phyloP scores from a whole-genome alignment of 2,113 vertebrate species.

The Eudyptes chrysolophus region DNA sequence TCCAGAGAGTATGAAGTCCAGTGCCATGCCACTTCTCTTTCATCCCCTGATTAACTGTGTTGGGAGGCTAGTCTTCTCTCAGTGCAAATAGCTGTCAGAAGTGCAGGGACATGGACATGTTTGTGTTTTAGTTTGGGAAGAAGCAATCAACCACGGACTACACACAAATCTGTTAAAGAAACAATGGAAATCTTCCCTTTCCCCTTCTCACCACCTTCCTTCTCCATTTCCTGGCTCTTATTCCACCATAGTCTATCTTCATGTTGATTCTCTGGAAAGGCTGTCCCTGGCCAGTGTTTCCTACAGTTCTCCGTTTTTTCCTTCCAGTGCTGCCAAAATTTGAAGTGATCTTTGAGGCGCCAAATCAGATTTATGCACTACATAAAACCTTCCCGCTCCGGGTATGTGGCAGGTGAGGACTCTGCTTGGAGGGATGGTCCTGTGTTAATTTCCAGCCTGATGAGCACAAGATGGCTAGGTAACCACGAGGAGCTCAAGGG shows the following conservation, averaged over 20 bases:
- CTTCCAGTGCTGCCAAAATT: slow-evolving; percentile 56
- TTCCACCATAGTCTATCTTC: neutral
- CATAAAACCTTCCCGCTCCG: neutral
- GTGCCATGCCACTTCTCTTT: neutral
- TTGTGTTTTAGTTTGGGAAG: neutral
- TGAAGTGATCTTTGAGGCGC: slow-evolving; percentile 20
- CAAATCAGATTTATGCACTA: slow-evolving; percentile 7
- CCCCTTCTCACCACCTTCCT: neutral
- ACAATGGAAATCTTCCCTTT: neutral
- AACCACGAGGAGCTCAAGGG: neutral
- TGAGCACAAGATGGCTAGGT: neutral
- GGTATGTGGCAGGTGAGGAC: slow-evolving; percentile 61
- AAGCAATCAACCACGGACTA: neutral
- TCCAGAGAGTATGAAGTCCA: neutral
- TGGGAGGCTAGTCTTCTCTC: neutral
- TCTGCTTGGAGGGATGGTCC: neutral
- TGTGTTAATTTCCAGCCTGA: neutral
- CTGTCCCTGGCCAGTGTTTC: neutral
- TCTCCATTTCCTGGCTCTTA: neutral
- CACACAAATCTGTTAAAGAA: neutral
- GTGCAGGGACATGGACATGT: neutral
- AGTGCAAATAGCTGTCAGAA: neutral
- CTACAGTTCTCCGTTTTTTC: neutral
- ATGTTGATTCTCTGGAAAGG: neutral
- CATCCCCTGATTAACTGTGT: neutral